Evolutionary conservation across 2,113 vertebrate species (phyloP).

Genomic region (Symphodus melops): DNA sequence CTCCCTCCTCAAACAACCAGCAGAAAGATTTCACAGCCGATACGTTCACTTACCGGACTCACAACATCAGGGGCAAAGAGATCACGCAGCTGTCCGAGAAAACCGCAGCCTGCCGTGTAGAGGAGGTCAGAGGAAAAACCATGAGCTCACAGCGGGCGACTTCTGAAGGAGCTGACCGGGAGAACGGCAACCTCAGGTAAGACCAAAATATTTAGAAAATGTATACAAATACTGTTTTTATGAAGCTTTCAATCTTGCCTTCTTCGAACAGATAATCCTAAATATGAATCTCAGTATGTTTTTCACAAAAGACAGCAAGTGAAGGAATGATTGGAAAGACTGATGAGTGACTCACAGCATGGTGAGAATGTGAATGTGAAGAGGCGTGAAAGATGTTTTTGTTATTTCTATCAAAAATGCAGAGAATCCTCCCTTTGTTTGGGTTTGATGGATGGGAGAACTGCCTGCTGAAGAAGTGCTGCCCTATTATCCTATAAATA

Average conservation of each 20-base stretch:
- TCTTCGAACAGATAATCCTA: not conserved
- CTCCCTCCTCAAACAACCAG: conserved; percentile 46
- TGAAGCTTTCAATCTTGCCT: not conserved
- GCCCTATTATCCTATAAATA: not conserved
- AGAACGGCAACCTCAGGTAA: conserved; percentile 73
- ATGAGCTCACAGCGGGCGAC: conserved; percentile 32
- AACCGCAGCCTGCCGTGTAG: conserved; percentile 69
- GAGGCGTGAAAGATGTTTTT: not conserved
- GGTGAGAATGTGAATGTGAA: not conserved
- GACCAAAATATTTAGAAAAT: conserved; percentile 12
- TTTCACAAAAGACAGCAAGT: not conserved
- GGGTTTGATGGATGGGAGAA: not conserved
- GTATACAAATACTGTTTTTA: not conserved
- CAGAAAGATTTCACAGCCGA: conserved; percentile 29
- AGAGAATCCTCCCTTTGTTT: not conserved
- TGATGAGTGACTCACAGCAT: not conserved
- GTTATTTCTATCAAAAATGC: not conserved
- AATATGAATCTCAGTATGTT: not conserved
- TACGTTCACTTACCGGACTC: conserved; percentile 51
- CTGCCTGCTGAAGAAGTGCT: not conserved
- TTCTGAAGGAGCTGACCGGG: conserved; percentile 30
- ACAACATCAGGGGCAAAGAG: conserved; percentile 48
- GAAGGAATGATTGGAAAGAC: not conserved
- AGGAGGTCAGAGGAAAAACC: conserved; percentile 49
- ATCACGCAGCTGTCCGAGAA: conserved; percentile 74